Evolutionary conservation across 2,113 vertebrate genomes (phyloP).

Genomic region (Acanthochromis polyacanthus): DNA sequence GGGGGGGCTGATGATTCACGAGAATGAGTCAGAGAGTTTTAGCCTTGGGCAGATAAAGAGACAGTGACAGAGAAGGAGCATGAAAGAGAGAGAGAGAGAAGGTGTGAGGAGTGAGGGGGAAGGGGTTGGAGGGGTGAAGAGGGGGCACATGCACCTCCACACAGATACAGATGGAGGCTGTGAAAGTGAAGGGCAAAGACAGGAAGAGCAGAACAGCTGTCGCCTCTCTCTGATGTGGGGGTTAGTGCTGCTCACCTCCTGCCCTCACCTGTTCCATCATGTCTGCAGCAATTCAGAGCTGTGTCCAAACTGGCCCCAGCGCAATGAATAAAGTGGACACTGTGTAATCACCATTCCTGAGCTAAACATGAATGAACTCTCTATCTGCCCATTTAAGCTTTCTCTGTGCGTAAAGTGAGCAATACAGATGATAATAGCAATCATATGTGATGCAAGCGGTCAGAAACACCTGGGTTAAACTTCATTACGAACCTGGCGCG

Average conservation of each 20-base stretch:
- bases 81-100: conserved; percentile 34
- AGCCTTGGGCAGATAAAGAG: conserved; percentile 75
- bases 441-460: not conserved
- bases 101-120: conserved; percentile 11
- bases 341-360: not conserved
- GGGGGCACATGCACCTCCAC: conserved; percentile 31
- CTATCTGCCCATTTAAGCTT: no score
- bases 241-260: conserved; percentile 45
- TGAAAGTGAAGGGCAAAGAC: conserved; percentile 35
- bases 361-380: not conserved
- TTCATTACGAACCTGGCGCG: conserved; percentile 67
- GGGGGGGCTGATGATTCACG: conserved; percentile 70
- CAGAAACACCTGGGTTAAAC: not conserved
- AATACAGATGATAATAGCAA: not conserved
- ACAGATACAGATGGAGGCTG: conserved; percentile 42
- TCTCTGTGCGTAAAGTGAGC: not conserved
- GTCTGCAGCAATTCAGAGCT: conserved; percentile 53
- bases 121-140: not conserved
- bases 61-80: conserved; percentile 57
- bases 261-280: conserved; percentile 67
- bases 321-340: conserved; percentile 23
- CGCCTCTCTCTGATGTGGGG: conserved; percentile 51
- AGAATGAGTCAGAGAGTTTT: conserved; percentile 79
- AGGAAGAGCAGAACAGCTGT: conserved; percentile 59
- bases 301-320: conserved; percentile 9